Conservation (phyloP, 2,888 invertebrate genomes). For the Heteromyza rotundicornis region DNA sequence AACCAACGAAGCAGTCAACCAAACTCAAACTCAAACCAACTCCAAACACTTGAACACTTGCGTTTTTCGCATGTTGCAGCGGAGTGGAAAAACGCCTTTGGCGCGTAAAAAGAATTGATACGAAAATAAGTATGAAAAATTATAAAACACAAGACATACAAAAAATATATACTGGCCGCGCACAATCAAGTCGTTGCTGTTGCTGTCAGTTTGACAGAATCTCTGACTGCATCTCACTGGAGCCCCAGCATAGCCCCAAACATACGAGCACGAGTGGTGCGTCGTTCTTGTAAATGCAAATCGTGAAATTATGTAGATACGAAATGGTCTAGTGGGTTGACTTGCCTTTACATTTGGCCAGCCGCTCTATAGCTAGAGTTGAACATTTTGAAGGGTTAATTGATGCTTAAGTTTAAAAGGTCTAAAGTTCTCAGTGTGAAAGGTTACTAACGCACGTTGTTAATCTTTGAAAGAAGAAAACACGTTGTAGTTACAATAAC, state of each 20-base stretch:
- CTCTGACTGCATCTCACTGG: neutral
- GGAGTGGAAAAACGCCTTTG: neutral
- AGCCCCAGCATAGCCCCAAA: too few species aligned
- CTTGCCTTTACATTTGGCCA: too few species aligned
- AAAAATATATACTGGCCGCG: neutral
- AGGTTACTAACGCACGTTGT: too few species aligned
- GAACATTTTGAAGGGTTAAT: too few species aligned
- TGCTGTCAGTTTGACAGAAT: neutral
- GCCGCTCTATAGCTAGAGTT: too few species aligned
- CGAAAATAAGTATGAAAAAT: neutral
- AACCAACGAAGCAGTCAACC: neutral
- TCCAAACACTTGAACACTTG: neutral
- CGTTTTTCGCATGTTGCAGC: neutral
- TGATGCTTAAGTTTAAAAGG: too few species aligned
- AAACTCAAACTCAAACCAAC: neutral
- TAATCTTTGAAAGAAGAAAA: too few species aligned
- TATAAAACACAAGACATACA: neutral
- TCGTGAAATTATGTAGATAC: neutral
- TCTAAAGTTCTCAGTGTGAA: too few species aligned
- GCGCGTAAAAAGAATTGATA: neutral
- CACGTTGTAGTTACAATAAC: too few species aligned
- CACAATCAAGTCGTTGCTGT: constrained; percentile 6
- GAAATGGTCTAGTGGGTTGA: too few species aligned
- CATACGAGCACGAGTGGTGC: neutral
- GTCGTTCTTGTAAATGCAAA: neutral